These are phyloP conservation scores for Oscheius sp. DNA, from an alignment of 2,888 invertebrate genomes.

Conservation along the genomic window DNA sequence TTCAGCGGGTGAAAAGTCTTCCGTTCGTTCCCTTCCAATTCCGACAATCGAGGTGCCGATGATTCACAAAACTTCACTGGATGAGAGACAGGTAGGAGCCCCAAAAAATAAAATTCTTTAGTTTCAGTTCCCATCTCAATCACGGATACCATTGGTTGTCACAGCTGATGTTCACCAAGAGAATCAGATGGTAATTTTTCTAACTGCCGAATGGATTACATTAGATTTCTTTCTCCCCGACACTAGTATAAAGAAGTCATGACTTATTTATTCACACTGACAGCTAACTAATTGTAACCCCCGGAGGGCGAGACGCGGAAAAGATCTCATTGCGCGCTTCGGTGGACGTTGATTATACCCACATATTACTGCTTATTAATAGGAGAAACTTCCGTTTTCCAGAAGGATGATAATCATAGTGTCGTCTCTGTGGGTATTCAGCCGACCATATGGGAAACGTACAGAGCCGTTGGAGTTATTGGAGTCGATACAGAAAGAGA, in stretches of 20 bases:
- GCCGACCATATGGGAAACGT: constrained; percentile 68
- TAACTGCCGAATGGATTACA: background rate
- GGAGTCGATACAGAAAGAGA: constrained; percentile 29
- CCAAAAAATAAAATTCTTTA: background rate
- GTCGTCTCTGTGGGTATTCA: constrained; percentile 53
- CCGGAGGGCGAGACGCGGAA: background rate
- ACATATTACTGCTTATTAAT: background rate
- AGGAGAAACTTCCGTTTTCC: constrained; percentile 17
- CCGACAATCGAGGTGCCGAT: constrained; percentile 1
- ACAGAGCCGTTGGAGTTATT: constrained; percentile 56
- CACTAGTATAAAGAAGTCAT: background rate
- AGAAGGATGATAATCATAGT: background rate
- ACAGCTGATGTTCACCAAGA: constrained; percentile 10
- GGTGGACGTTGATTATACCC: too few species aligned
- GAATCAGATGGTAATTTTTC: background rate
- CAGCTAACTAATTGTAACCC: constrained; percentile 12
- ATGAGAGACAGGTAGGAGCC: background rate
- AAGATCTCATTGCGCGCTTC: constrained; percentile 1
- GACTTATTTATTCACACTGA: background rate
- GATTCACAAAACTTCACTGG: constrained; percentile 9
- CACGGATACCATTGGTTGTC: constrained; percentile 3
- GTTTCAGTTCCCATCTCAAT: background rate
- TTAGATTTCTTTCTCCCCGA: background rate
- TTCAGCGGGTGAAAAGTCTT: background rate
- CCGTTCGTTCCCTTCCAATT: constrained; percentile 13